A percentile compares a stretch with the other conserved stretches of the same genome.
These are phyloP conservation scores for Antennarius striatus DNA, from an alignment of 2,113 vertebrate genomes.

Conservation along the genomic window DNA sequence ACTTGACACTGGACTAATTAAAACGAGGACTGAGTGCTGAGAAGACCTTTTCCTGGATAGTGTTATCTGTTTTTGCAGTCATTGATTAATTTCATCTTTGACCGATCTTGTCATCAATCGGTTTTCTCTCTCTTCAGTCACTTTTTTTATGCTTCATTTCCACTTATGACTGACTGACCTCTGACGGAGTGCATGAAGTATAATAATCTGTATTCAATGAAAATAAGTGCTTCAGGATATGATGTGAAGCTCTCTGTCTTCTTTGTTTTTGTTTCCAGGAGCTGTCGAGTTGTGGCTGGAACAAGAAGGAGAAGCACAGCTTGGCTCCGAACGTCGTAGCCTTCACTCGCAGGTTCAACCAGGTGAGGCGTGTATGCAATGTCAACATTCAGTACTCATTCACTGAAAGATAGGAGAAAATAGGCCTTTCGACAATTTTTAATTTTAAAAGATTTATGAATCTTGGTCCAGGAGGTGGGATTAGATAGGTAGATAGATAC, in stretches of 20 bases:
- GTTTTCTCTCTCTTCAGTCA: no score
- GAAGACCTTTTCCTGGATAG: neutral
- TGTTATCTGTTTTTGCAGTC: conserved; percentile 6
- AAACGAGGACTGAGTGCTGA: neutral
- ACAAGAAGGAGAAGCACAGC: conserved; percentile 99
- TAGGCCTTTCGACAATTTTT: neutral
- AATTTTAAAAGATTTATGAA: conserved; percentile 37
- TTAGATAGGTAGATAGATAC: no score
- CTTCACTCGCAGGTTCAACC: conserved; percentile 99
- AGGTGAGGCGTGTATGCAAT: conserved; percentile 80
- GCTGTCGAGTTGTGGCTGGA: conserved; percentile 99
- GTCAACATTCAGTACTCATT: neutral
- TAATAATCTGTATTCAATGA: no score
- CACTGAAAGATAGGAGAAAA: neutral
- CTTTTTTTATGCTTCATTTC: no score
- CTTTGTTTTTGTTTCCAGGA: conserved; percentile 82
- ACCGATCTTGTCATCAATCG: neutral
- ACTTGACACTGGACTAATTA: neutral
- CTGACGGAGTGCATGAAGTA: no score
- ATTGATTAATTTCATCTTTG: neutral
- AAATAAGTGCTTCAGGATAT: neutral
- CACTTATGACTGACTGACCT: no score
- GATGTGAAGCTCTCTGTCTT: conserved; percentile 8
- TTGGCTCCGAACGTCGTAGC: conserved; percentile 97
- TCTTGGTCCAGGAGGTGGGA: conserved; percentile 29